These are phyloP conservation scores for Atherix ibis DNA, from an alignment of 2,888 invertebrate genomes.

Conservation along the genomic window DNA sequence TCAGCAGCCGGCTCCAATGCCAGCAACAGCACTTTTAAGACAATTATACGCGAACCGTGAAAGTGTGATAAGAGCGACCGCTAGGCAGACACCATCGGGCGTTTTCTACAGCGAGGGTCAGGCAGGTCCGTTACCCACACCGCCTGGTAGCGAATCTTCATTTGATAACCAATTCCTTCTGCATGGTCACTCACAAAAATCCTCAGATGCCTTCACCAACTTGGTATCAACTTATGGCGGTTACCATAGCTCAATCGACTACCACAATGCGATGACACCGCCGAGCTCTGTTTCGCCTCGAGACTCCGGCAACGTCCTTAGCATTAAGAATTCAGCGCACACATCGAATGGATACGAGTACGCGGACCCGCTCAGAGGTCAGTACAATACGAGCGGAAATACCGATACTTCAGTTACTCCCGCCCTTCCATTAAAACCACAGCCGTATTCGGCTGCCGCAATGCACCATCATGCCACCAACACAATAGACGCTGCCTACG, in stretches of 20 bases:
- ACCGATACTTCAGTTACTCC: constrained; percentile 43
- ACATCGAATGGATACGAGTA: constrained; percentile 40
- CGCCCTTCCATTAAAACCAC: constrained; percentile 72
- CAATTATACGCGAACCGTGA: constrained; percentile 88
- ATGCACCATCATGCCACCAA: constrained; percentile 39
- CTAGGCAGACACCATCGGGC: constrained; percentile 30
- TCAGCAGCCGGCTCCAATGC: constrained; percentile 43
- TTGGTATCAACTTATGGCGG: constrained; percentile 40
- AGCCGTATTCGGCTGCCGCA: constrained; percentile 67
- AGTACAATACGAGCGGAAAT: constrained; percentile 32
- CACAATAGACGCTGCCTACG: constrained; percentile 33
- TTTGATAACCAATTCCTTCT: constrained; percentile 48
- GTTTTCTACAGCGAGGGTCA: constrained; percentile 39
- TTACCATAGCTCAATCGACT: constrained; percentile 56
- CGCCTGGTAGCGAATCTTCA: constrained; percentile 69
- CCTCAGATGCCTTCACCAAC: constrained; percentile 41
- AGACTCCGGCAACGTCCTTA: constrained; percentile 51
- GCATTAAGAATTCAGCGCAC: constrained; percentile 22
- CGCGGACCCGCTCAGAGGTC: constrained; percentile 42
- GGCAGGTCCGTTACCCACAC: constrained; percentile 70
- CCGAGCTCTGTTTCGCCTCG: constrained; percentile 93
- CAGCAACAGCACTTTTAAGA: constrained; percentile 76
- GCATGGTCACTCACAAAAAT: constrained; percentile 36
- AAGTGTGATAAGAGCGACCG: constrained; percentile 86
- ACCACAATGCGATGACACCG: constrained; percentile 90